A percentile compares a stretch with the other conserved stretches of the same genome.
Evolutionary conservation across 2,113 vertebrate species (phyloP).

Genomic region (Cyprichromis sp.): DNA sequence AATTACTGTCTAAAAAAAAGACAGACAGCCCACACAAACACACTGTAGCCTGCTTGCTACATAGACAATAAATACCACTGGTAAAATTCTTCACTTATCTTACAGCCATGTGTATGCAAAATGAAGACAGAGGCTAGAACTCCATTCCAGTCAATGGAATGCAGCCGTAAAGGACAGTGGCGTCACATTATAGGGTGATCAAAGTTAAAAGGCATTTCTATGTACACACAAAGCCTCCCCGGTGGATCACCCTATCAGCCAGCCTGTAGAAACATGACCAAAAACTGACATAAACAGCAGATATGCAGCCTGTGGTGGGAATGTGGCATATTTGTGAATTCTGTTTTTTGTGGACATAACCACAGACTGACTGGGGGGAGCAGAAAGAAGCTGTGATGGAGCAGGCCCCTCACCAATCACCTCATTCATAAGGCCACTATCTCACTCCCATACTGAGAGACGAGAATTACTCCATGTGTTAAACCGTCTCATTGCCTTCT

Average conservation of each 20-base stretch:
- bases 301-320: neutral
- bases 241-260: slow-evolving; percentile 4
- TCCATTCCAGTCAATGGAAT: slow-evolving; percentile 26
- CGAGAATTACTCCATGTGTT: slow-evolving; percentile 20
- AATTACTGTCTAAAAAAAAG: slow-evolving; percentile 23
- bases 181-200: slow-evolving; percentile 14
- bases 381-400: slow-evolving; percentile 8
- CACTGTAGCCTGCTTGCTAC: neutral
- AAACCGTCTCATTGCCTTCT: neutral
- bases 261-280: slow-evolving; percentile 10
- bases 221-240: neutral
- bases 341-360: slow-evolving; percentile 58
- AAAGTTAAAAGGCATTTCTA: slow-evolving; percentile 25
- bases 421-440: slow-evolving; percentile 61
- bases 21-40: neutral
- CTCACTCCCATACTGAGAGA: slow-evolving; percentile 39
- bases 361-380: slow-evolving; percentile 43
- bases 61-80: slow-evolving; percentile 49
- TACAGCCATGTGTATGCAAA: slow-evolving; percentile 26
- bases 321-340: neutral
- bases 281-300: slow-evolving; percentile 32
- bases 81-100: slow-evolving; percentile 60
- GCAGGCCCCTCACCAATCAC: slow-evolving; percentile 45
- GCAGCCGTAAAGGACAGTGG: slow-evolving; percentile 26
- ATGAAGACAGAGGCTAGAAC: slow-evolving; percentile 41